Evolutionary conservation across 2,888 invertebrate genomes (phyloP).

Genomic region (Aleiodes alternator): DNA sequence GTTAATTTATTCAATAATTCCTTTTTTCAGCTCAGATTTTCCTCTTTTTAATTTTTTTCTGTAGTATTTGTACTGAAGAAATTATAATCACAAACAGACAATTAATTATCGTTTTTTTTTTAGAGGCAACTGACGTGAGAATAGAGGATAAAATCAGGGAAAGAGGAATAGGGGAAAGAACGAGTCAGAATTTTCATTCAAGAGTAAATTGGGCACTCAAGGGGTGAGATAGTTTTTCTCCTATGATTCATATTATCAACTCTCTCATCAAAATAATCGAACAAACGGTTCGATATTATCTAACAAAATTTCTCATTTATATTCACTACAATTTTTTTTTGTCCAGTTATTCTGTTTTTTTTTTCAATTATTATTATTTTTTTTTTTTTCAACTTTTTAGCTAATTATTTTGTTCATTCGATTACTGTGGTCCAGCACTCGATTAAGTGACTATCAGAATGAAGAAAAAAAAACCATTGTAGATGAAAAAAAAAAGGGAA

Average conservation of each 20-base stretch:
- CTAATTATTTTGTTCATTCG: conserved; percentile 42
- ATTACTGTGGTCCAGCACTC: conserved; percentile 58
- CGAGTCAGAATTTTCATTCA: conserved; percentile 9
- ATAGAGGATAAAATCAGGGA: not conserved
- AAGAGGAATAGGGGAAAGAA: not conserved
- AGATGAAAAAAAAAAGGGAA: not conserved
- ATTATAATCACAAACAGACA: conserved; percentile 51
- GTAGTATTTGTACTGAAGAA: conserved; percentile 53
- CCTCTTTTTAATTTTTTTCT: not conserved
- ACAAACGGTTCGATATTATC: conserved; percentile 25
- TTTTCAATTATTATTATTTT: conserved; percentile 48
- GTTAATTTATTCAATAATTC: conserved; percentile 19
- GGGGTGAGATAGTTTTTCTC: not conserved
- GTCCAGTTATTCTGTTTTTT: conserved; percentile 29
- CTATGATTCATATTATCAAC: conserved; percentile 18
- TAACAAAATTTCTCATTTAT: conserved; percentile 13
- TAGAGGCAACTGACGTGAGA: conserved; percentile 1
- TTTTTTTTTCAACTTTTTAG: conserved; percentile 39
- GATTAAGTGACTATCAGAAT: conserved; percentile 56
- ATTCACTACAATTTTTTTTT: not conserved
- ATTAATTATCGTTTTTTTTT: conserved; percentile 18
- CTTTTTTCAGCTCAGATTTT: not conserved
- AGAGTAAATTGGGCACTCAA: too few species aligned
- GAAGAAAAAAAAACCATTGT: too few species aligned
- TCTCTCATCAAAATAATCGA: conserved; percentile 28